Conservation (phyloP, 2,113 vertebrate species). For the Pholis gunnellus region DNA sequence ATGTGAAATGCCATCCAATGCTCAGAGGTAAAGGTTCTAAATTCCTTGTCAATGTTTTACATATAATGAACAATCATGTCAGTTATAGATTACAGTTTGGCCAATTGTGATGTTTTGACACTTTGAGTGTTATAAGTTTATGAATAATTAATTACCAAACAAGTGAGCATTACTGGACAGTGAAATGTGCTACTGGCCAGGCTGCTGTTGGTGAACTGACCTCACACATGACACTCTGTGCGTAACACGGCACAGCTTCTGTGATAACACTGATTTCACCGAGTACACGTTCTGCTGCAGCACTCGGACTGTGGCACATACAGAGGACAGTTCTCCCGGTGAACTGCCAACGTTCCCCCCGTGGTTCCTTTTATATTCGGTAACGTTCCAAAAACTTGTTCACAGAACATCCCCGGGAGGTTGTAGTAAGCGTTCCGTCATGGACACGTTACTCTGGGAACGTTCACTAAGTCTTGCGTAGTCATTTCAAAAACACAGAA, state of each 20-base stretch:
- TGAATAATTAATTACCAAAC: neutral
- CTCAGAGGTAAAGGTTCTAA: neutral
- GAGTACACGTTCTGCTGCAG: neutral
- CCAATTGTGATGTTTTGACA: neutral
- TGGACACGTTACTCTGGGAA: neutral
- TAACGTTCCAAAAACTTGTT: neutral
- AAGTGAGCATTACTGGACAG: neutral
- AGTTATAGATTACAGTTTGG: neutral
- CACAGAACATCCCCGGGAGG: neutral
- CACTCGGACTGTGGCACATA: neutral
- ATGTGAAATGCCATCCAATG: neutral
- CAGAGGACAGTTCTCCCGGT: neutral
- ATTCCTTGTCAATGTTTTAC: neutral
- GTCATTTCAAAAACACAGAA: neutral
- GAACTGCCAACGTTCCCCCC: neutral
- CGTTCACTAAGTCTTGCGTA: neutral
- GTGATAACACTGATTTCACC: neutral
- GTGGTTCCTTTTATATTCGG: neutral
- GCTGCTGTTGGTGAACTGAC: neutral
- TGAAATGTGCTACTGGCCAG: neutral
- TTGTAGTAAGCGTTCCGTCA: neutral
- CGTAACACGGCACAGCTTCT: neutral
- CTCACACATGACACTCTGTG: neutral
- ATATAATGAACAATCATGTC: neutral
- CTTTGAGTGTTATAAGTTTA: neutral